Conservation (phyloP, 2,113 vertebrate species). For the Crocuta crocuta region DNA sequence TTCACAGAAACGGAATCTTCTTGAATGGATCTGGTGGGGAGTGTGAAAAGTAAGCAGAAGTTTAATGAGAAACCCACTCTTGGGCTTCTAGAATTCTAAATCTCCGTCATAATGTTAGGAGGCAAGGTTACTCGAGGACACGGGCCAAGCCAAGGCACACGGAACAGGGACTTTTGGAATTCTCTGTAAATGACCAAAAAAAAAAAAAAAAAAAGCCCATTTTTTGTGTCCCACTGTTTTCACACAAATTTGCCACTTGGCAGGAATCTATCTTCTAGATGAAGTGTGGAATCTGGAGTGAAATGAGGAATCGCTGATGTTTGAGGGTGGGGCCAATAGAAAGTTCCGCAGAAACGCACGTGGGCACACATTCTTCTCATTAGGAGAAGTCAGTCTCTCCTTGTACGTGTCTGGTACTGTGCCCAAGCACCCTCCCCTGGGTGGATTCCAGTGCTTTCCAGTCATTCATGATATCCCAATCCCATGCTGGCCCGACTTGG, state of each 20-base stretch:
- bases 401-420: not conserved
- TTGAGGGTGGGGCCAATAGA: not conserved
- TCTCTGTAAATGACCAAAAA: not conserved
- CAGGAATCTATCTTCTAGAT: not conserved
- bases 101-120: not conserved
- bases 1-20: too few relatives aligned
- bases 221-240: not conserved
- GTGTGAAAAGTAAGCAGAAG: not conserved
- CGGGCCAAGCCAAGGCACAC: not conserved
- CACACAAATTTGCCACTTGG: not conserved
- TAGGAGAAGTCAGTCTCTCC: not conserved
- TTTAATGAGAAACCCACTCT: too few relatives aligned
- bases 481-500: not conserved
- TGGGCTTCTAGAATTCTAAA: not conserved
- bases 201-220: not conserved
- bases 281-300: too few relatives aligned
- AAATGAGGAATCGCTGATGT: not conserved
- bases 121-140: not conserved
- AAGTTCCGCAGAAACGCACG: not conserved
- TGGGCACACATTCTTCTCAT: rapidly evolving
- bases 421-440: not conserved
- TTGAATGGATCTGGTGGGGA: not conserved
- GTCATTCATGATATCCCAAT: not conserved
- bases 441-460: not conserved
- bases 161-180: too few relatives aligned